phyloP scores from a whole-genome alignment of 2,888 invertebrate species.

The Apodemia duryi region DNA sequence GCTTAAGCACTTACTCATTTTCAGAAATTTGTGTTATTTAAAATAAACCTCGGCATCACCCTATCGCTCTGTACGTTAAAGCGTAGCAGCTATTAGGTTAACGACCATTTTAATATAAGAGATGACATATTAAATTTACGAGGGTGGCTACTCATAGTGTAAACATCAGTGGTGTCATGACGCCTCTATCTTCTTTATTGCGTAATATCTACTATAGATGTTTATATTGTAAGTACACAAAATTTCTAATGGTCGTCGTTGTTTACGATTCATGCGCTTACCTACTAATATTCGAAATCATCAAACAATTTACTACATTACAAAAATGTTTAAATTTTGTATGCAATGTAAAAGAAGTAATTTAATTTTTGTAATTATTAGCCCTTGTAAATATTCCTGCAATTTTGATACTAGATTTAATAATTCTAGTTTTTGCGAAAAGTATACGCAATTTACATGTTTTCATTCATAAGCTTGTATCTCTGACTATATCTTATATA shows the following conservation, averaged over 20 bases:
- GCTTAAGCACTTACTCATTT: background rate
- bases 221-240: constrained; percentile 17
- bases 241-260: constrained; percentile 55
- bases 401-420: no score
- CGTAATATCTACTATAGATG: constrained; percentile 3
- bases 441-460: no score
- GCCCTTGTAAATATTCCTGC: no score
- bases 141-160: constrained; percentile 63
- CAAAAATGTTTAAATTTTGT: background rate
- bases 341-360: background rate
- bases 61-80: constrained; percentile 56
- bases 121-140: constrained; percentile 78
- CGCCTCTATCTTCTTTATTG: constrained; percentile 53
- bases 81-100: constrained; percentile 74
- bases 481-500: no score
- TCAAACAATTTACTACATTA: background rate
- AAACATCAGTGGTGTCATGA: constrained; percentile 63
- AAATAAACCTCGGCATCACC: constrained; percentile 55
- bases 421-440: no score
- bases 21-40: constrained; percentile 20
- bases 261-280: constrained; percentile 44
- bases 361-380: no score
- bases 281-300: constrained; percentile 22
- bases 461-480: no score
- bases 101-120: constrained; percentile 77